A percentile compares a stretch with the other conserved stretches of the same genome.
Conservation (phyloP, 2,113 vertebrate species). For the Falco punctatus region DNA sequence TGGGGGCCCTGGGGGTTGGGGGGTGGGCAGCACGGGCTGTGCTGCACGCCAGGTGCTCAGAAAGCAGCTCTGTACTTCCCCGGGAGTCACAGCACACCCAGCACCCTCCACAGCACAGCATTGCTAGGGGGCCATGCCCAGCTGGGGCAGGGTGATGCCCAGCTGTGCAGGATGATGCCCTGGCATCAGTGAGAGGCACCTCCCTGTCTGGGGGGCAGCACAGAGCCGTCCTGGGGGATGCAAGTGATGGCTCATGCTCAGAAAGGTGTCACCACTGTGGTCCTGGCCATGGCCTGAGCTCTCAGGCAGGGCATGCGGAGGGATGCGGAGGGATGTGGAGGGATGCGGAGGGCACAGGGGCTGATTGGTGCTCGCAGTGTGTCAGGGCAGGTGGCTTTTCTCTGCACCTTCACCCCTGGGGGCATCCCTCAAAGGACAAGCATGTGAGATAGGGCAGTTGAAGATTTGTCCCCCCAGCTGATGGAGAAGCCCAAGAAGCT, state of each 20-base stretch:
- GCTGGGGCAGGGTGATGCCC: background rate
- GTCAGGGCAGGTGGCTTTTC: background rate
- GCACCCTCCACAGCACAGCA: background rate
- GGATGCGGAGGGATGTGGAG: background rate
- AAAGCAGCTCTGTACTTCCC: background rate
- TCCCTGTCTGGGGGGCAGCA: background rate
- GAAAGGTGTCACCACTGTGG: background rate
- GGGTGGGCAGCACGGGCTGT: background rate
- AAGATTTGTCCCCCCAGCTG: background rate
- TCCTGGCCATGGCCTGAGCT: fast-evolving
- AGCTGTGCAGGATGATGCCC: background rate
- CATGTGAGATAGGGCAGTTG: fast-evolving
- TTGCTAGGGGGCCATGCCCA: fast-evolving
- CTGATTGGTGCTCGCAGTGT: fast-evolving
- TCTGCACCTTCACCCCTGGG: background rate
- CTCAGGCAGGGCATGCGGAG: background rate
- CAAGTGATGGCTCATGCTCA: fast-evolving
- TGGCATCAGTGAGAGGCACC: background rate
- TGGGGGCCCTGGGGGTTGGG: too few relatives aligned
- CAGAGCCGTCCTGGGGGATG: fast-evolving
- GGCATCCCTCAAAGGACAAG: fast-evolving
- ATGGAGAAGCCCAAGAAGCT: background rate
- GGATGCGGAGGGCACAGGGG: background rate
- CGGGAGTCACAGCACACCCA: fast-evolving
- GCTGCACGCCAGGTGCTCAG: background rate